Evolutionary conservation across 1,140 invertebrate species (phyloP), one percentile per base, ranked within the genome.

Genomic region (Watersipora subatra): DNA sequence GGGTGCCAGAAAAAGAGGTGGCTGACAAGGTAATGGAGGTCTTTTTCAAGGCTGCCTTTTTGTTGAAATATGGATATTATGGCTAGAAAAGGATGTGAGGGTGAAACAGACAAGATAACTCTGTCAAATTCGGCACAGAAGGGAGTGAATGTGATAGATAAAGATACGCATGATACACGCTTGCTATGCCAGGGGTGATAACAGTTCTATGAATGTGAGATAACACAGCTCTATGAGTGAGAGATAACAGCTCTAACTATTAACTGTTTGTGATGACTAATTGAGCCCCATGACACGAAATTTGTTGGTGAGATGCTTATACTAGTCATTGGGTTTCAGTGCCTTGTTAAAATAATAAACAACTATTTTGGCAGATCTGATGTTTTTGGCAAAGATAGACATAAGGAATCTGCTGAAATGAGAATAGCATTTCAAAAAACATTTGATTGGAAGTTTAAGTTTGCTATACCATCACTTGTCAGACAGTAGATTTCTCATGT

Each of bases 401-500:
- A 56, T 26, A 57, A 24, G 25, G 62, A 28, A 30, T 2, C 12
- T 63, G 62, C 57, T 57, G 61, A n/a, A 55, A 56, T 24, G 19
- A 57, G 56, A 15, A 12, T 55, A 15, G n/a, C 12, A 15, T 15
- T 55, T 55, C 12, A 15, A n/a, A 15, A 55, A 55, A 15, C 12
- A 12, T 15, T 55, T 55, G n/a, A n/a, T 15, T 12, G n/a, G 34
- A 55, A n/a, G n/a, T 55, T 55, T 15, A 55, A 55, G 34, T 55
- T 55, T 15, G n/a, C n/a, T n/a, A 55, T 55, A n/a, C n/a, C n/a
- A n/a, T n/a, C n/a, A n/a, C n/a, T n/a, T n/a, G n/a, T n/a, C n/a
- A n/a, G n/a, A n/a, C n/a, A n/a, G n/a, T n/a, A 30, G 82, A 59
- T 81, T 68, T 84, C n/a, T 78, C 75, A 7, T 69, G 83, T 22